These are phyloP conservation scores for Pagrus major DNA, from an alignment of 2,113 vertebrate genomes.

Conservation along the genomic window DNA sequence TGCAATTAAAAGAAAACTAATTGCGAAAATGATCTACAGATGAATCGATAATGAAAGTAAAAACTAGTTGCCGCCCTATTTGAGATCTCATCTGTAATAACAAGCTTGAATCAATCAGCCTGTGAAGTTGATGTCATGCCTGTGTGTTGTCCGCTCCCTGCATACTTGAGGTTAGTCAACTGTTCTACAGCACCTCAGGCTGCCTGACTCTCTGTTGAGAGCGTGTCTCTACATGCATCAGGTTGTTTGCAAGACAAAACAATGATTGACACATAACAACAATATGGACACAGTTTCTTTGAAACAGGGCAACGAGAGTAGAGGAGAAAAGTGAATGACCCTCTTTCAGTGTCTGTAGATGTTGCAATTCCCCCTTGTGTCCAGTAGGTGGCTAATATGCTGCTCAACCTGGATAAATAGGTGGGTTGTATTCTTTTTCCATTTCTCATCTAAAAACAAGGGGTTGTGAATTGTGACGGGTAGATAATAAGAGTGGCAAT, in stretches of 20 bases:
- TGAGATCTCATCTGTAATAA: background rate
- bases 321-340: background rate
- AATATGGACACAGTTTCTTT: slow-evolving; percentile 4
- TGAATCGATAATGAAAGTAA: too few species aligned
- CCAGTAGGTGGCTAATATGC: slow-evolving; percentile 44
- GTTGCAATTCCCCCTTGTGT: background rate
- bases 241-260: slow-evolving; percentile 2
- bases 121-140: background rate
- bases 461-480: background rate
- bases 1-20: too few species aligned
- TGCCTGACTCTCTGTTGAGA: slow-evolving; percentile 2
- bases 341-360: background rate
- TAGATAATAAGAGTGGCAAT: background rate
- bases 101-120: background rate
- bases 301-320: background rate
- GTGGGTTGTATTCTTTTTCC: background rate
- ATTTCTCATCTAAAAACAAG: background rate
- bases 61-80: background rate
- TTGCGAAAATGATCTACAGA: too few species aligned
- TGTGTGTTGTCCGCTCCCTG: slow-evolving; percentile 7
- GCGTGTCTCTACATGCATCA: slow-evolving; percentile 16
- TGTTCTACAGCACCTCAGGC: slow-evolving; percentile 17
- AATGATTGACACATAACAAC: background rate
- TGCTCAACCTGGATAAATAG: background rate
- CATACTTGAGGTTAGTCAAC: slow-evolving; percentile 28